Base-by-base conservation (phyloP, 37 sponge, comb jelly and placozoan species). In the Geodia barretti region DNA sequence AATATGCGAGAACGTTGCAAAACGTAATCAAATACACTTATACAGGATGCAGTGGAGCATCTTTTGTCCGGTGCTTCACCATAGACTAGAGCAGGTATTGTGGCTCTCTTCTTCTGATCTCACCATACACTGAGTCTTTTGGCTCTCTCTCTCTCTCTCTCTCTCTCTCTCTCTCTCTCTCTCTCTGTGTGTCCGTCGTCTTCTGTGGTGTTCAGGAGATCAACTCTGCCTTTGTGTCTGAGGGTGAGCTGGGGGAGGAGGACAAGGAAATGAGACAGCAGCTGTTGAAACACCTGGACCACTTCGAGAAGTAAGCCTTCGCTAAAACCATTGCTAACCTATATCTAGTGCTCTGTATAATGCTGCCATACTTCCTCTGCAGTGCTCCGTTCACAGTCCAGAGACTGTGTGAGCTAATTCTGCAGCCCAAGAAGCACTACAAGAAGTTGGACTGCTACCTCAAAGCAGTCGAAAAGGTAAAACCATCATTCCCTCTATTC, bases 321-420 rank as follows among this genome's bases (percentile, higher is more conserved):
- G 3, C 68, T 28, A n/a, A 62, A n/a, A 62, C 64, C n/a, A n/a
- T 75, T 42, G 33, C 14, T 42, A 21, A 40, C 23, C 21, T 23
- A 32, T 14, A 20, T 72, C 8, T 30, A 5, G 35, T 14, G 38
- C 24, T 73, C 26, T 42, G 2, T 25, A 21, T 76, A 61, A 38
- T 17, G 40, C n/a, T 5, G 4, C 25, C 11, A 64, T 35, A 3
- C 58, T 4, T 63, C 60, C 43, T 72, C 32, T 85, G 37, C 75
- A 92, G 97, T 37, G 92, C 99, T 34, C 99, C 99, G 7, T 98
- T 98, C 85, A 98, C 99, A 2, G 80, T 98, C 41, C 99, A 98
- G 84, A 68, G 99, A 23, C 60, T 98, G 30, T 94, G 97, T 78
- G 99, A 98, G 83, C 77, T 98, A 74, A 24, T 98, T 7, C 32